Base-by-base conservation (phyloP, 2,113 vertebrate species). In the Labeo rohita region DNA sequence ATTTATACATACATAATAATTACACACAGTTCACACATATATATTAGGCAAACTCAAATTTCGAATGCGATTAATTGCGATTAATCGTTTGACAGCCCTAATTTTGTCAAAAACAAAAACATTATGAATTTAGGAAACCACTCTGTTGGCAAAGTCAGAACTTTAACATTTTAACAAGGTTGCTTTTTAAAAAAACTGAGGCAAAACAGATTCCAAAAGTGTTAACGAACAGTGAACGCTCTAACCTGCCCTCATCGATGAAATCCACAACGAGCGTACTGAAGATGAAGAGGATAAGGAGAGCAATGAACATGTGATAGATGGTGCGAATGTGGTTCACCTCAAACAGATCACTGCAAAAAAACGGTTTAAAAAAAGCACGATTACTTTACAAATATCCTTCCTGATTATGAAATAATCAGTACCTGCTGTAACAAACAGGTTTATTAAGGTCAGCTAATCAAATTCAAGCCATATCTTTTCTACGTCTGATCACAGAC, bases 251-350 rank as follows among this genome's bases (percentile, higher is more conserved):
- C 93, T 99, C 95, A 91, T 99, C 98, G 84, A 99, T 96, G 92
- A 96, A 97, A 93, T 99, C 98, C 49, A 99, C 96, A 23, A 96
- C 95, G 56, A 99, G 90, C 0, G 98, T 98, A 89, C 98, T 99
- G 92, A 99, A 95, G 93, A 98, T 97, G 85, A 98, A 99, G 91
- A 99, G 93, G 59, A 99, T 96, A 91, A 99, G 97, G 39, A 98
- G 93, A 6, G 97, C 98, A 18, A 99, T 99, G 92, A 99, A 99
- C 97, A 99, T 99, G 94, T 99, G 98, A 92, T 99, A 98, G 90
- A 99, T 99, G 0, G 98, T 99, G 90, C 96, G 94, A 93, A 99
- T 98, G 93, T 99, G 98, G 93, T 98, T 97, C 93, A 99, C 97
- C 91, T 99, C 98, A 91, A 99, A 98, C 89, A 99, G 96, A 88